phyloP scores from a whole-genome alignment of 2,888 invertebrate genomes.

The Eristalinus aeneus region DNA sequence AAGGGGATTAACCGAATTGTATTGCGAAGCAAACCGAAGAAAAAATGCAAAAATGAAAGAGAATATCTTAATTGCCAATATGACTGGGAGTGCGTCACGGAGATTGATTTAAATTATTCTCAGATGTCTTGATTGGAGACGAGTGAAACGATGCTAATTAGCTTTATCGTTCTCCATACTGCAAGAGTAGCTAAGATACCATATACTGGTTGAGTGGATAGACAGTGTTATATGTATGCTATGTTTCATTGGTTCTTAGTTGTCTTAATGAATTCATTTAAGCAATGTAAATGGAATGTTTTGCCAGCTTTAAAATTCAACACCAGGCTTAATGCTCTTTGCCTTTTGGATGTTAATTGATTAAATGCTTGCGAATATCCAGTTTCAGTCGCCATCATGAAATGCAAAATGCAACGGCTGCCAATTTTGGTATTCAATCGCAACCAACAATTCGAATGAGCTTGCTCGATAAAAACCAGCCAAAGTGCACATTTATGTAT shows the following conservation, averaged over 20 bases:
- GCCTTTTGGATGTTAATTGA: conserved; percentile 14
- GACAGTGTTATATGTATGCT: conserved; percentile 15
- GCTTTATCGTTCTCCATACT: not conserved
- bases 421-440: not conserved
- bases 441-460: not conserved
- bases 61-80: conserved; percentile 44
- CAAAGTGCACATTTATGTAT: not conserved
- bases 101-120: conserved; percentile 56
- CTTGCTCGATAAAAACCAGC: not conserved
- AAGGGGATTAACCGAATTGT: conserved; percentile 58
- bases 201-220: not conserved
- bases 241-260: not conserved
- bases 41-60: conserved; percentile 9
- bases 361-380: conserved; percentile 4
- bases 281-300: not conserved
- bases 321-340: conserved; percentile 1
- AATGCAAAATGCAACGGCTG: not conserved
- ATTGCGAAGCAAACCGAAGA: not conserved
- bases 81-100: conserved; percentile 50
- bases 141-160: conserved; percentile 6
- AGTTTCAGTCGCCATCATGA: conserved; percentile 2
- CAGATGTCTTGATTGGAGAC: not conserved
- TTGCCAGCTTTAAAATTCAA: not conserved
- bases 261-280: conserved; percentile 34
- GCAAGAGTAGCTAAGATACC: not conserved